Evolutionary conservation across 2,888 invertebrate genomes (phyloP).

Genomic region (Dolichomitus sp.): DNA sequence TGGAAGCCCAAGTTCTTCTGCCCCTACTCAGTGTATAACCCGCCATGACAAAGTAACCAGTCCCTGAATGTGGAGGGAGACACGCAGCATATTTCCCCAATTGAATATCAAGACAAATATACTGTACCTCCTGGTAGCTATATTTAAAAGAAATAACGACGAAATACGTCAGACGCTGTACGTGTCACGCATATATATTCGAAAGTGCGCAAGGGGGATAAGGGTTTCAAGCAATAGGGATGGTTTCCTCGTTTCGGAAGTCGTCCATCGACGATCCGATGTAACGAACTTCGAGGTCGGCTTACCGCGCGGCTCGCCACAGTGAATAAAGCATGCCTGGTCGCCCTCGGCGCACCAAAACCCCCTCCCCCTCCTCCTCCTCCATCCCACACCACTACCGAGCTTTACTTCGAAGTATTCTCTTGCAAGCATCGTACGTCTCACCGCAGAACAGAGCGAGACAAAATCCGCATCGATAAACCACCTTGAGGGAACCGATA

Average conservation of each 20-base stretch:
- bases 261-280: slow-evolving; percentile 67
- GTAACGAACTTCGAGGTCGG: slow-evolving; percentile 63
- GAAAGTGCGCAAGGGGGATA: neutral
- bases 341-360: slow-evolving; percentile 14
- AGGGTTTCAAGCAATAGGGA: slow-evolving; percentile 9
- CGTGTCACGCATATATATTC: slow-evolving; percentile 44
- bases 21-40: slow-evolving; percentile 23
- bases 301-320: slow-evolving; percentile 53
- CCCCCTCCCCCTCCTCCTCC: neutral
- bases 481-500: slow-evolving; percentile 63
- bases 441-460: slow-evolving; percentile 53
- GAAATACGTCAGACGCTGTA: slow-evolving; percentile 35
- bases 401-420: slow-evolving; percentile 52
- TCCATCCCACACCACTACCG: neutral
- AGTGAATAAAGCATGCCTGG: slow-evolving; percentile 68
- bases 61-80: slow-evolving; percentile 28
- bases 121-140: slow-evolving; percentile 4
- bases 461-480: slow-evolving; percentile 78
- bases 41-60: slow-evolving; percentile 56
- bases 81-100: slow-evolving; percentile 64
- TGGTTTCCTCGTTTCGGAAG: slow-evolving; percentile 53
- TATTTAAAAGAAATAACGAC: slow-evolving; percentile 50
- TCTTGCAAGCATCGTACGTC: slow-evolving; percentile 39
- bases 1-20: slow-evolving; percentile 58
- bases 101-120: slow-evolving; percentile 64